Evolutionary conservation across 2,113 vertebrate species (phyloP).

Genomic region (Monarcha castaneiventris): DNA sequence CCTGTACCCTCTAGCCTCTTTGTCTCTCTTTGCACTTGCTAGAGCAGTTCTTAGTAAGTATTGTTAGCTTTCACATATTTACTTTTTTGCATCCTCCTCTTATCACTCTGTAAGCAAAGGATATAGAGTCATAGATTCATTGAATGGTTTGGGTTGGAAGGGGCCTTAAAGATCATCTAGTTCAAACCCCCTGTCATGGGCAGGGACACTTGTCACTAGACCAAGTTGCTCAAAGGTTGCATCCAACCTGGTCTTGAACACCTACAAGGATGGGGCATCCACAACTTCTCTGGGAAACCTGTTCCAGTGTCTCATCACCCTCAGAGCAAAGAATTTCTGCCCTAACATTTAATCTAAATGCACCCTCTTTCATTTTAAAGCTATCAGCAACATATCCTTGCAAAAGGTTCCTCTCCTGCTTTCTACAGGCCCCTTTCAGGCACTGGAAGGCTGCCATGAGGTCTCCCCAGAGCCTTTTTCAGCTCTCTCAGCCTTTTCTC

Average conservation of each 20-base stretch:
- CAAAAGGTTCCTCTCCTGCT: neutral
- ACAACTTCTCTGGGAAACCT: neutral
- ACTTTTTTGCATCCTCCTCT: neutral
- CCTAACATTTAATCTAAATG: neutral
- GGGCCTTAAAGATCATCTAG: neutral
- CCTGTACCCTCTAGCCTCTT: neutral
- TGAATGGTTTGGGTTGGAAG: fast-evolving
- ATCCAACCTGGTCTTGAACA: neutral
- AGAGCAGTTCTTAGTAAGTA: neutral
- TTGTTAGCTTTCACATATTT: neutral
- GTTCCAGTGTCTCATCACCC: neutral
- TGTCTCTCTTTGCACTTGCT: neutral
- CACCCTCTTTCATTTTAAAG: neutral
- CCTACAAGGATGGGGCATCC: neutral
- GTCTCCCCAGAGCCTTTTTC: neutral
- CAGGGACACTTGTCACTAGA: neutral
- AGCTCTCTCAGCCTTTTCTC: neutral
- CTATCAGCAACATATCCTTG: neutral
- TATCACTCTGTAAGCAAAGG: neutral
- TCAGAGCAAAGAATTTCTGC: neutral
- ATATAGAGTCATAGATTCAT: neutral
- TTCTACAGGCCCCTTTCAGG: neutral
- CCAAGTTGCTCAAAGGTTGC: neutral
- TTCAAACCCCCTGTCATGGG: neutral
- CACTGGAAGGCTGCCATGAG: neutral